Evolutionary conservation across 2,113 vertebrate genomes (phyloP), one percentile per base, ranked within the genome.

Genomic region (Heloderma charlesbogerti): DNA sequence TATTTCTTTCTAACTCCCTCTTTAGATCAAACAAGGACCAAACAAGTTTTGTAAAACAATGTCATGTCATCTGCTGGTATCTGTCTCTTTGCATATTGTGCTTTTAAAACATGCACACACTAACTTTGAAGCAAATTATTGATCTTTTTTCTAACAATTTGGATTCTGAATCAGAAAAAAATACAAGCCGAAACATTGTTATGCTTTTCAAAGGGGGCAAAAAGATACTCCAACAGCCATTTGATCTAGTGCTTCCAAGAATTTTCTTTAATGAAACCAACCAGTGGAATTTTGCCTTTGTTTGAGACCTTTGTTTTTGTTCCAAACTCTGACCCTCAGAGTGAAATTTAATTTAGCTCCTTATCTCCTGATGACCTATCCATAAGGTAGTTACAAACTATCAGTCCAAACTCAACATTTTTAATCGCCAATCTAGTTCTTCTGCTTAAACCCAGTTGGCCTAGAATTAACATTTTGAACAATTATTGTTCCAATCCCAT

Each of bases 1-100:
- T 91, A 89, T 95, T 87, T 92, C 15, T 0, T 90, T 88, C 88
- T 89, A 92, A 29, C 92, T 93, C 86, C 94, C 90, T 90, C 86
- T 94, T 91, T 88, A 84, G 85, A 94, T 85, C 71, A 86, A 91
- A 54, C 66, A 91, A 79, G 75, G 90, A 85, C 87, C 92, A 84
- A 94, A 92, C 31, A 90, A 88, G 10, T 79, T 86, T 91, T 63
- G 37, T 22, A 54, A 6, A 69, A 80, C 60, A 91, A 86, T 74
- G 93, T 72, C 31, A 25, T 1, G 3, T 74, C 48, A 60, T 27
- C 81, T 91, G 86, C 94, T 90, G 86, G 57, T 45, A 2, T n/a
- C 81, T 63, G 89, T 92, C 89, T 80, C 66, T 72, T 91, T 43
- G 0, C 90, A 89, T 93, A 93, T 5, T 75, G 92, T 79, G 34